phyloP scores from a whole-genome alignment of 53 echinoderm and acorn worm species.

The Arbacia lixula region DNA sequence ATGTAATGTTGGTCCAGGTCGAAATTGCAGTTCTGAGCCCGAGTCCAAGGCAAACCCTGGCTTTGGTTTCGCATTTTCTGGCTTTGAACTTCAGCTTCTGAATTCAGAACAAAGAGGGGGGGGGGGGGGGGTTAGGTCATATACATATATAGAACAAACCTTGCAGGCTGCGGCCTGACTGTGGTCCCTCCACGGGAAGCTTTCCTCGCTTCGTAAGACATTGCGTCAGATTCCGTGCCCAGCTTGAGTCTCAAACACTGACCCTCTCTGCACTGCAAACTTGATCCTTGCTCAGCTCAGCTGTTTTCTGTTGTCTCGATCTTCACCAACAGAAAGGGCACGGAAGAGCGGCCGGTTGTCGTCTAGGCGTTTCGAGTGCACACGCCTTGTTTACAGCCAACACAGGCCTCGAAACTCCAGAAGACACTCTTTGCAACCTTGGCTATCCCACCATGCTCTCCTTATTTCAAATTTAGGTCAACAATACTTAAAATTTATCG shows the following conservation, averaged over 20 bases:
- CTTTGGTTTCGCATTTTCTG: too few species aligned
- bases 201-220: conserved; percentile 49
- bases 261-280: not conserved
- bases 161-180: conserved; percentile 83
- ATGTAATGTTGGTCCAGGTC: too few species aligned
- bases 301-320: conserved; percentile 48
- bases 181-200: conserved; percentile 34
- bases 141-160: conserved; percentile 47
- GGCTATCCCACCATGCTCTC: conserved; percentile 21
- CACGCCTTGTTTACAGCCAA: conserved; percentile 47
- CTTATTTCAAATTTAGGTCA: not conserved
- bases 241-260: conserved; percentile 11
- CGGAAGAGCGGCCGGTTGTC: conserved; percentile 9
- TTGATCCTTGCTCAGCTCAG: conserved; percentile 12
- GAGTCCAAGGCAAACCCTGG: too few species aligned
- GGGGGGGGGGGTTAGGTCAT: too few species aligned
- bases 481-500: not conserved
- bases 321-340: not conserved
- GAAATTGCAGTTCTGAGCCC: too few species aligned
- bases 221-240: conserved; percentile 8
- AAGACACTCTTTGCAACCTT: conserved; percentile 13
- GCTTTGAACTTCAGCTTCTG: too few species aligned
- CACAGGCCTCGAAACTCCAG: conserved; percentile 25
- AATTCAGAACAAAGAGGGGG: too few species aligned
- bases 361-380: conserved; percentile 28